These are phyloP conservation scores for Chamaea fasciata DNA, from an alignment of 2,113 vertebrate genomes.

Conservation along the genomic window DNA sequence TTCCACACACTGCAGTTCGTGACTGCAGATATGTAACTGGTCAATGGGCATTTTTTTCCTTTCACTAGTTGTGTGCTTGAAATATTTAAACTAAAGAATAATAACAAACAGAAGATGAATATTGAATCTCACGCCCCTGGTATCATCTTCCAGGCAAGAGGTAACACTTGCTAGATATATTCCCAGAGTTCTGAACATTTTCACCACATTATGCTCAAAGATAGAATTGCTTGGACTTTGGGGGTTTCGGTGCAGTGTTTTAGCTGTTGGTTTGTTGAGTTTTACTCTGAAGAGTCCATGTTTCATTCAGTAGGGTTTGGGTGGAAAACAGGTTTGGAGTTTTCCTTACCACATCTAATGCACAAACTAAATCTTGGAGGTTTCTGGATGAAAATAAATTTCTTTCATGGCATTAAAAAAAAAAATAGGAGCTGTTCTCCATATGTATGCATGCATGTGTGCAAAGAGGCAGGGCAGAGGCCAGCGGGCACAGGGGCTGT, in stretches of 20 bases:
- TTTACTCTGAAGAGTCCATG: neutral
- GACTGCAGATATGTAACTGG: neutral
- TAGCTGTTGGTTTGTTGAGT: neutral
- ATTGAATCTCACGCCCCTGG: neutral
- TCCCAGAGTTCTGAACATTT: neutral
- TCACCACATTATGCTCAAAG: neutral
- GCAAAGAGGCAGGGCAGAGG: neutral
- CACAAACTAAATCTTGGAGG: neutral
- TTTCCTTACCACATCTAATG: neutral
- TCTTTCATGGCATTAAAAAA: neutral
- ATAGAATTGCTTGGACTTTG: neutral
- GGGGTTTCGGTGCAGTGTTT: neutral
- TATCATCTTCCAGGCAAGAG: neutral
- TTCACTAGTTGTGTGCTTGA: neutral
- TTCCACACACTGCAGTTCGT: neutral
- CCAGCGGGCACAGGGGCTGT: rapidly evolving
- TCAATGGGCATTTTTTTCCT: neutral
- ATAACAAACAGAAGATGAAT: neutral
- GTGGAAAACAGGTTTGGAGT: neutral
- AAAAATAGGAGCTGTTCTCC: neutral
- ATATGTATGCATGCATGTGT: rapidly evolving
- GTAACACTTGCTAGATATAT: neutral
- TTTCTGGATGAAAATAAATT: neutral
- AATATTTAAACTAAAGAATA: neutral
- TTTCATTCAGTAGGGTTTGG: neutral